phyloP scores from a whole-genome alignment of 2,888 invertebrate genomes.

The Hirtodrosophila histrioides region DNA sequence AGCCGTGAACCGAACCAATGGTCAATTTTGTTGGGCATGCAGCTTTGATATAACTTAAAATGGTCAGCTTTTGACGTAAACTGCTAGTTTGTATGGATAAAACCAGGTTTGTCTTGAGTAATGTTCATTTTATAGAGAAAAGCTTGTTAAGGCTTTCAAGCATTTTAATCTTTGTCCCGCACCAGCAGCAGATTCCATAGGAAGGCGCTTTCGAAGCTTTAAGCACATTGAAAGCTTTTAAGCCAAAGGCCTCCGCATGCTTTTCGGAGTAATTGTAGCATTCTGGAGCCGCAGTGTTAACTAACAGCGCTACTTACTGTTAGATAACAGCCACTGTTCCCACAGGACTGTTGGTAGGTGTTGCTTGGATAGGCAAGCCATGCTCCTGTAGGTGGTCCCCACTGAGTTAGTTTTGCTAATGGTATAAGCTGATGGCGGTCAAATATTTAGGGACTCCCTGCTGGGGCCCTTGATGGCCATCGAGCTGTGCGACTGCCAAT shows the following conservation, averaged over 20 bases:
- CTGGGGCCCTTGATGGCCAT: neutral
- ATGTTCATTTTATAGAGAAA: too few species aligned
- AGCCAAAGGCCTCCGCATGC: conserved; percentile 6
- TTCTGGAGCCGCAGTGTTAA: conserved; percentile 9
- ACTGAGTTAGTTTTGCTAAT: conserved; percentile 26
- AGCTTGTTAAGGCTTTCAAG: too few species aligned
- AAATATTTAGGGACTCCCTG: conserved; percentile 38
- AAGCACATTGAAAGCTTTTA: conserved; percentile 8
- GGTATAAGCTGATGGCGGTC: conserved; percentile 11
- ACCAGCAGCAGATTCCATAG: too few species aligned
- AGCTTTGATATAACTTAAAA: too few species aligned
- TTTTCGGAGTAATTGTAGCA: conserved; percentile 26
- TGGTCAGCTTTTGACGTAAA: too few species aligned
- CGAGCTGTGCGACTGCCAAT: too few species aligned
- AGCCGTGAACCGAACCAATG: too few species aligned
- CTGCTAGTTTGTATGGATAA: too few species aligned
- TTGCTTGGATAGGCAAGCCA: conserved; percentile 4
- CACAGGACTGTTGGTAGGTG: neutral
- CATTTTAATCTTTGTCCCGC: too few species aligned
- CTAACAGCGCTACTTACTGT: conserved; percentile 9
- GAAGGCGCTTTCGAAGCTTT: neutral
- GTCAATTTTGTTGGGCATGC: too few species aligned
- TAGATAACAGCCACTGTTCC: neutral
- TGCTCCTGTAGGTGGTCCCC: conserved; percentile 8
- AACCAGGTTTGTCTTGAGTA: too few species aligned